Evolutionary conservation across 2,888 invertebrate species (phyloP), one percentile per base, ranked within the genome.

Genomic region (Sepioteuthis lessoniana): DNA sequence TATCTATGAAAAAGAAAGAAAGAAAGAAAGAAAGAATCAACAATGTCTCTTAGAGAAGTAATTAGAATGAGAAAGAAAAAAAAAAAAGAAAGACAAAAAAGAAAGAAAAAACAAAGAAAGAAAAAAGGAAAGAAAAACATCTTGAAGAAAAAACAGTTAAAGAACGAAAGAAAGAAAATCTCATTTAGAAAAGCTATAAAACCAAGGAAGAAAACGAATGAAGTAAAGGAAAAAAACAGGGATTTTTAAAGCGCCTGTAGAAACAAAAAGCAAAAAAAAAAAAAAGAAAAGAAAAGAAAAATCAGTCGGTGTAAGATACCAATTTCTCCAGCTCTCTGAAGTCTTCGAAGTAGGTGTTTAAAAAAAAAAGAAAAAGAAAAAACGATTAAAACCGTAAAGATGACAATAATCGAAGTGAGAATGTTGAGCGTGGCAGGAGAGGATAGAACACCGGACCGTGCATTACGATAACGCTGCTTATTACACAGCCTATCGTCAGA

Each of bases 401-500:
- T 76, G 76, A 76, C 76, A 76, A 13, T 76, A 76, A 76, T 76
- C 76, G n/a, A 76, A 76, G 76, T 76, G 76, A 35, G 76, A 35
- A 10, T n/a, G n/a, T 35, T 76, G n/a, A 76, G n/a, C 76, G 76
- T 16, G n/a, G n/a, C 13, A 76, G 25, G 25, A 76, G 76, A n/a
- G 76, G n/a, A 76, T n/a, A 76, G 3, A 76, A 76, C 76, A 19
- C 16, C n/a, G n/a, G n/a, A 35, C n/a, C 76, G 76, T 76, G 76
- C 76, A 16, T n/a, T 0, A n/a, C n/a, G 76, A 76, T 76, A 76
- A 76, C 76, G 16, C n/a, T 76, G 76, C 76, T 76, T 76, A 76
- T 76, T 76, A 76, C 76, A 76, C 76, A 76, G 76, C n/a, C 76
- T n/a, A 76, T 76, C n/a, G n/a, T 35, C 76, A 76, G 76, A 76